Base-by-base conservation (phyloP, 2,888 invertebrate genomes). In the Chloromyia formosa region DNA sequence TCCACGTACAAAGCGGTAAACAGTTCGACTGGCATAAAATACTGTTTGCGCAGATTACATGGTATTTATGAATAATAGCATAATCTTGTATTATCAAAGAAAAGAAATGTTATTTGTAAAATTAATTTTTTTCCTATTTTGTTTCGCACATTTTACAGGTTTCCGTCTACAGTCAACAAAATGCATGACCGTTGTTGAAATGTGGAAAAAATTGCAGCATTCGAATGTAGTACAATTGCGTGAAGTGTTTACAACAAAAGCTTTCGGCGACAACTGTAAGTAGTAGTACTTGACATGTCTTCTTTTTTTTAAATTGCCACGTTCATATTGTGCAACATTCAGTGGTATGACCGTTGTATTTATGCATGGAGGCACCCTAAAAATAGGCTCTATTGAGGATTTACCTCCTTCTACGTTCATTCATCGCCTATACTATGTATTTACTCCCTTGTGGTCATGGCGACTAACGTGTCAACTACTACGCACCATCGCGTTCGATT, bases 171-270 rank as follows among this genome's bases (percentile, higher is more conserved):
- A 92, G 79, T 93, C 93, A 80, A 91, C 93, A 56, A 96, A 96
- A 82, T 93, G 93, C 83, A 92, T 96, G 87, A 87, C 91, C 35
- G 86, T 93, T 79, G 93, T 97, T 56, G 97, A 98, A 80, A 90
- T 93, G 88, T 98, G 98, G 98, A 96, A 96, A 84, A 94, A 95
- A 86, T 88, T 98, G 75, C 92, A 93, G 82, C 98, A 98, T 86
- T 94, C 97, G 81, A 98, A 98, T 88, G 90, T 98, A 79, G 95
- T 98, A 76, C 93, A 94, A 81, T 87, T 98, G 75, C 90, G 94
- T 82, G 97, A 98, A 84, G 93, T 95, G 79, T 97, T 98, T 86
- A 93, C 95, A 49, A 97, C 98, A 54, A 95, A 96, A 87, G 94
- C 94, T 62, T 99, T 98, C 86, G 95, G 95, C 80, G 98, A 98